phyloP scores from a whole-genome alignment of 2,113 vertebrate species.

The Dissostichus mawsoni region DNA sequence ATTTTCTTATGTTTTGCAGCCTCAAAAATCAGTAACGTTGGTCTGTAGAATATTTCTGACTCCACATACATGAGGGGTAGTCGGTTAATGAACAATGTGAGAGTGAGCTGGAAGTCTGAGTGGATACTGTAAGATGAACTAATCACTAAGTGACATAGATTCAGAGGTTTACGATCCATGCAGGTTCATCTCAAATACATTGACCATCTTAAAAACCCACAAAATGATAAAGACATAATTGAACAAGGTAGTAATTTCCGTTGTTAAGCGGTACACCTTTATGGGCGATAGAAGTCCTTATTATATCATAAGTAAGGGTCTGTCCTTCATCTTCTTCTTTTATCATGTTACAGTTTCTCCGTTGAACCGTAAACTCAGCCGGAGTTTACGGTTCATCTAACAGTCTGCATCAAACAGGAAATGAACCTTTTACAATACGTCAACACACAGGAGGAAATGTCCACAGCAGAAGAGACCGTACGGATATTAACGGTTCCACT shows the following conservation, averaged over 20 bases:
- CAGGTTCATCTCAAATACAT: neutral
- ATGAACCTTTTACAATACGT: conserved; percentile 60
- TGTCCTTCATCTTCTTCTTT: neutral
- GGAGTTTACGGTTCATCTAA: conserved; percentile 50
- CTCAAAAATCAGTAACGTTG: no score
- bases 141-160: neutral
- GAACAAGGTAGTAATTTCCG: conserved; percentile 66
- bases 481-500: neutral
- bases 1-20: no score
- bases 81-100: no score
- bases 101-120: no score
- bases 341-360: conserved; percentile 14
- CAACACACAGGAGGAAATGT: conserved; percentile 40
- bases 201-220: neutral
- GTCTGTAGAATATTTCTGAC: no score
- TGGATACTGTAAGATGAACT: no score
- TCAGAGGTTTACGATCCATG: conserved; percentile 4
- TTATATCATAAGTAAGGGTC: neutral
- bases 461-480: conserved; percentile 7
- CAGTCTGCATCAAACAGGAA: conserved; percentile 46
- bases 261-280: conserved; percentile 50
- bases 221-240: conserved; percentile 47
- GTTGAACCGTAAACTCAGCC: conserved; percentile 33
- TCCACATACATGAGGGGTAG: no score
- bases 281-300: conserved; percentile 20